Evolutionary conservation across 2,797 vertebrate species (phyloP).

Genomic region (Coccyzus lansbergi): DNA sequence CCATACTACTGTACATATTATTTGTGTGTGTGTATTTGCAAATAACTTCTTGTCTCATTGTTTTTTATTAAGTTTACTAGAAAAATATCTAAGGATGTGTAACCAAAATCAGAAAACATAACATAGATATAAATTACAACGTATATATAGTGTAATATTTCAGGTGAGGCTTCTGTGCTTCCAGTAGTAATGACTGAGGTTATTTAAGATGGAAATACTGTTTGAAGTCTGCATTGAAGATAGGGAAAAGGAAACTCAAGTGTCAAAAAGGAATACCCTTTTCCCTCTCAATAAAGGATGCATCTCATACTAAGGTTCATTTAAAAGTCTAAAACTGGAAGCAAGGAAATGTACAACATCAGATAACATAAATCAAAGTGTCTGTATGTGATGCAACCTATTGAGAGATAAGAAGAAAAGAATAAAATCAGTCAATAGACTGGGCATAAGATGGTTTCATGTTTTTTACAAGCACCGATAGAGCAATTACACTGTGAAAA

Average conservation of each 20-base stretch:
- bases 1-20: not conserved
- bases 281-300: not conserved
- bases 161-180: not conserved
- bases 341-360: not conserved
- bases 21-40: not conserved
- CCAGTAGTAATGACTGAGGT: not conserved
- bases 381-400: not conserved
- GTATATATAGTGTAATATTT: not conserved
- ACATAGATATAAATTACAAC: not conserved
- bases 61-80: not conserved
- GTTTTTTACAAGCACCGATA: not conserved
- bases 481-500: not conserved
- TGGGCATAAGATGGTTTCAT: fast-evolving
- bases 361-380: not conserved
- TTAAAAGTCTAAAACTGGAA: constrained; percentile 4
- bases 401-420: not conserved
- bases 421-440: not conserved
- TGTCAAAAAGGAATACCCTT: not conserved
- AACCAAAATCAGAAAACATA: not conserved
- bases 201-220: not conserved
- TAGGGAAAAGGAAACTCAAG: not conserved
- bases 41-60: not conserved
- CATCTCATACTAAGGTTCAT: not conserved
- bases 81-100: not conserved
- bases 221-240: not conserved